phyloP scores from a whole-genome alignment of 37 sponge, comb jelly and placozoan genomes.

The Ephydatia muelleri region DNA sequence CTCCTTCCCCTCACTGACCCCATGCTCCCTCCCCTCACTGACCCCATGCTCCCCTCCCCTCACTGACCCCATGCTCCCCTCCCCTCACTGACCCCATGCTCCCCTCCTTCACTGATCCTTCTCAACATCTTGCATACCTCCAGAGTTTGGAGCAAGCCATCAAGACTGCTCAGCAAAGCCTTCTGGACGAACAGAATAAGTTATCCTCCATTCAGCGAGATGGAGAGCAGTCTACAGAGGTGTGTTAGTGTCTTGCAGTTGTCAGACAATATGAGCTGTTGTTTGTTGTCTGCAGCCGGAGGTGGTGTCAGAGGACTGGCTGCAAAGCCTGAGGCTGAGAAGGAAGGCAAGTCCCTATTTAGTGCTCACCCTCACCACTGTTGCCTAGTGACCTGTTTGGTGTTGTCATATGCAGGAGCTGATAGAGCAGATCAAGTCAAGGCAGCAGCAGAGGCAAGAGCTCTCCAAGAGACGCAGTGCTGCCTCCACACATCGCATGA shows the following conservation, averaged over 20 bases:
- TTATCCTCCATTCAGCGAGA: conserved; percentile 26
- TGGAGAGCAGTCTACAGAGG: background rate
- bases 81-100: too few species aligned
- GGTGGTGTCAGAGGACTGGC: conserved; percentile 76
- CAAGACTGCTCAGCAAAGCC: background rate
- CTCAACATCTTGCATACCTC: background rate
- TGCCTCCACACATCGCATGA: conserved; percentile 93
- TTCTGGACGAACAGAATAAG: conserved; percentile 47
- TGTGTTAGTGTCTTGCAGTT: background rate
- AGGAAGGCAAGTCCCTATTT: conserved; percentile 33
- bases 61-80: too few species aligned
- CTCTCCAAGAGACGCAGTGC: conserved; percentile 81
- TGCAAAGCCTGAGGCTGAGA: conserved; percentile 60
- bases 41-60: too few species aligned
- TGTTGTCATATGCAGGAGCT: conserved; percentile 50
- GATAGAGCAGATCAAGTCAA: conserved; percentile 50
- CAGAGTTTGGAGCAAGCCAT: conserved; percentile 20
- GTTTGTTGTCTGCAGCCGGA: background rate
- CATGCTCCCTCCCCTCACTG: too few species aligned
- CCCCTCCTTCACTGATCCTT: background rate
- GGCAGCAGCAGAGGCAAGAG: conserved; percentile 72
- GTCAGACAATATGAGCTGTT: background rate
- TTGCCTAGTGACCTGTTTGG: background rate
- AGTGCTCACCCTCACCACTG: background rate
- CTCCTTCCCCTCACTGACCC: too few species aligned